These are phyloP conservation scores for Crossocerus cetratus DNA, from an alignment of 2,888 invertebrate genomes.

Conservation along the genomic window DNA sequence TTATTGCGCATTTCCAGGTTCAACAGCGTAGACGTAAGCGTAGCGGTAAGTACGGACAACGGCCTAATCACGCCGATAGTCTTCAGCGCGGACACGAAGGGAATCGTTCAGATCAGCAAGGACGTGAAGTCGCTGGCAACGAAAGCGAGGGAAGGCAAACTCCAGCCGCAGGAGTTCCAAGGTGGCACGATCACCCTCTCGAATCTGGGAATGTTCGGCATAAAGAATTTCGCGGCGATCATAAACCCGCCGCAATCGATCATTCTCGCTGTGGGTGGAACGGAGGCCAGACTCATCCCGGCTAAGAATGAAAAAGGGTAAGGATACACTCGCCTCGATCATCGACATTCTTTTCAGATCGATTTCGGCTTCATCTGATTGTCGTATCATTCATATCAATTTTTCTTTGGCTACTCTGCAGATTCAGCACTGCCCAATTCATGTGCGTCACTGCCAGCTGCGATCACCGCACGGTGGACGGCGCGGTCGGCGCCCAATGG, in stretches of 20 bases:
- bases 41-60: constrained; percentile 96
- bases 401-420: constrained; percentile 76
- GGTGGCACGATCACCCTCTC: constrained; percentile 97
- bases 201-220: constrained; percentile 96
- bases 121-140: constrained; percentile 88
- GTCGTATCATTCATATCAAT: not conserved
- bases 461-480: constrained; percentile 98
- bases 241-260: constrained; percentile 98
- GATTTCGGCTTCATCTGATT: not conserved
- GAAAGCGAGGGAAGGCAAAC: constrained; percentile 92
- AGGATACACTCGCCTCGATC: too few relatives aligned
- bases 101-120: constrained; percentile 88
- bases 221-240: constrained; percentile 93
- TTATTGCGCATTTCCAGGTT: constrained; percentile 80
- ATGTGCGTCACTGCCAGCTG: constrained; percentile 96
- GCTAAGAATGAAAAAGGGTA: constrained; percentile 89
- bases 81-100: constrained; percentile 93
- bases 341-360: constrained; percentile 29
- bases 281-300: constrained; percentile 85
- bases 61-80: constrained; percentile 99
- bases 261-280: constrained; percentile 93
- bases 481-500: constrained; percentile 98
- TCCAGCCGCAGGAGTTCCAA: constrained; percentile 96
- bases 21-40: constrained; percentile 94
- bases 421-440: constrained; percentile 85